Conservation (phyloP, 2,113 vertebrate species). For the Anhinga rufa region DNA sequence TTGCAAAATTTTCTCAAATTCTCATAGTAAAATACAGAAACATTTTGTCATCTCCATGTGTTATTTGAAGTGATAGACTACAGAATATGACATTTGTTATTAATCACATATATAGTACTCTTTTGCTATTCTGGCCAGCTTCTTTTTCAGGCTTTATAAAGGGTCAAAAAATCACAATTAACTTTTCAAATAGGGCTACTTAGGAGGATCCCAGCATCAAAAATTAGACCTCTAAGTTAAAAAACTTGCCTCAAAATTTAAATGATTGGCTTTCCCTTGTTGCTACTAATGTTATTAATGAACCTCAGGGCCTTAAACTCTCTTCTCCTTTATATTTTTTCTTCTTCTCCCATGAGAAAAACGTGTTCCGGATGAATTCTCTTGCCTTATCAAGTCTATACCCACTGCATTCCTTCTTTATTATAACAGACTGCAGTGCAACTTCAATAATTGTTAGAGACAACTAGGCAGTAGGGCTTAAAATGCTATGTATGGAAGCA, state of each 20-base stretch:
- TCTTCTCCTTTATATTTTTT: not conserved
- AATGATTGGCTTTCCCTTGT: not conserved
- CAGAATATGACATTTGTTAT: not conserved
- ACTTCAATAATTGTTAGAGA: not conserved
- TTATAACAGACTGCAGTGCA: not conserved
- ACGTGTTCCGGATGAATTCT: not conserved
- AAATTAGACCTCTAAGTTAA: not conserved
- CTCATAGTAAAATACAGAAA: not conserved
- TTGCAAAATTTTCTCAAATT: not conserved
- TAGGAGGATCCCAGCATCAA: not conserved
- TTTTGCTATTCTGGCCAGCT: not conserved
- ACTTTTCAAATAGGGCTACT: not conserved
- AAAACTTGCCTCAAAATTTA: not conserved
- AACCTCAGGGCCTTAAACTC: not conserved
- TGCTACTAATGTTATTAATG: not conserved
- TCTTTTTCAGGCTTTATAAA: not conserved
- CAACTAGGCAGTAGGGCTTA: not conserved
- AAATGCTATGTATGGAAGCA: not conserved
- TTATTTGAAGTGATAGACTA: not conserved
- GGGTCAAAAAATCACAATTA: not conserved
- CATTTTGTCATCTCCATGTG: not conserved
- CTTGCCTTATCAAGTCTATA: not conserved
- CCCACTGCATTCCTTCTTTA: not conserved
- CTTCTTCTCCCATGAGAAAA: not conserved
- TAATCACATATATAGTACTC: not conserved